A percentile compares a stretch with the other conserved stretches of the same genome.
These are phyloP conservation scores for Tolmerus cingulatus DNA, from an alignment of 2,888 invertebrate genomes.

Conservation along the genomic window DNA sequence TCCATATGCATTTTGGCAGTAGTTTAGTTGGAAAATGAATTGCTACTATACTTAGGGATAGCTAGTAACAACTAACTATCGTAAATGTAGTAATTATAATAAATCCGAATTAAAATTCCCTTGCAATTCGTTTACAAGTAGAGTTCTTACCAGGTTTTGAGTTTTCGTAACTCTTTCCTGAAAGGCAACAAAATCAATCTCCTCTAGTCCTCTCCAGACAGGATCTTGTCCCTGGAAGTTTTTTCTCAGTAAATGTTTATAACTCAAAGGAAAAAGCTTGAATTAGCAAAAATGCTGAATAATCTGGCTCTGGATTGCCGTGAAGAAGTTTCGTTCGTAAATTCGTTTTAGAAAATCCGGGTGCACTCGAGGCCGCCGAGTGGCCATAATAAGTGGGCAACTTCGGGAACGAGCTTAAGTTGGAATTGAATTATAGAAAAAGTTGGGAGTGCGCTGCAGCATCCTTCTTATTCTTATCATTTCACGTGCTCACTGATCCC, in stretches of 20 bases:
- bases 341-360: not conserved
- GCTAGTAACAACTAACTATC: too few relatives aligned
- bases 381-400: not conserved
- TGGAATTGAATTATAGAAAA: not conserved
- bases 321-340: not conserved
- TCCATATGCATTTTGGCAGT: too few relatives aligned
- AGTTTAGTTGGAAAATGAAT: too few relatives aligned
- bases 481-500: not conserved
- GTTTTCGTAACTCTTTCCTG: not conserved
- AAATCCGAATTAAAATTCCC: conserved; percentile 55
- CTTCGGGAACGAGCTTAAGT: not conserved
- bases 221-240: not conserved
- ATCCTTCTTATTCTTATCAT: not conserved
- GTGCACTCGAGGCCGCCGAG: not conserved
- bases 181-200: not conserved
- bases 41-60: too few relatives aligned
- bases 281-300: not conserved
- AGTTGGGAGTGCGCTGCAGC: not conserved
- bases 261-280: not conserved
- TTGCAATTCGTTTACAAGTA: not conserved
- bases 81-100: not conserved
- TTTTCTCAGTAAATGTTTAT: not conserved
- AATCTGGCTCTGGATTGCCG: not conserved
- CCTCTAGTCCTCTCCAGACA: not conserved
- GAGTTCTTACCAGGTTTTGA: not conserved